Conservation (phyloP, 2,888 invertebrate species). For the Melanotus villosus region DNA sequence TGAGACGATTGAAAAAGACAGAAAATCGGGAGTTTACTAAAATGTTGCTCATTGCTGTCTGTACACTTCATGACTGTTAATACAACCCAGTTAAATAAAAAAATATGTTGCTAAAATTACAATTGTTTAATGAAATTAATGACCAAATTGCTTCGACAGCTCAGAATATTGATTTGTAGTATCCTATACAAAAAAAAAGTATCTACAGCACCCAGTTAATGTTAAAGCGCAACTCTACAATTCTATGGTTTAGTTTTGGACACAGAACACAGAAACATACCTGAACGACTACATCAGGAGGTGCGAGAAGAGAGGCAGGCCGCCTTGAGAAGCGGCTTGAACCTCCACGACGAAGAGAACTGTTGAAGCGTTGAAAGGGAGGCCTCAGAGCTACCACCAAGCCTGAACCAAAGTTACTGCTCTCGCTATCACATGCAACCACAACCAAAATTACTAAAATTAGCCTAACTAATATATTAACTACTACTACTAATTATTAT, state of each 20-base stretch:
- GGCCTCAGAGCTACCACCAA: conserved; percentile 66
- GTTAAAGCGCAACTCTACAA: too few species aligned
- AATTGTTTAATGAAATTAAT: too few species aligned
- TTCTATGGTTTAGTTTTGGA: background rate
- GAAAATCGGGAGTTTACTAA: too few species aligned
- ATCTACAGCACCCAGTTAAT: too few species aligned
- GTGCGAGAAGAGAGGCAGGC: conserved; percentile 60
- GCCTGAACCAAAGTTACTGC: conserved; percentile 62
- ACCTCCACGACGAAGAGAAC: conserved; percentile 63
- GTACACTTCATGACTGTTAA: too few species aligned
- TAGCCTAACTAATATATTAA: background rate
- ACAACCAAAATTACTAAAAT: conserved; percentile 49
- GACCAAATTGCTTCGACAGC: too few species aligned
- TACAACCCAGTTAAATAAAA: background rate
- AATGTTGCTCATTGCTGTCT: background rate
- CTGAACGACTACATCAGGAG: conserved; percentile 57
- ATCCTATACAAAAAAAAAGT: too few species aligned
- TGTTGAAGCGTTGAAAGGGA: conserved; percentile 66
- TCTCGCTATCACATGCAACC: conserved; percentile 66
- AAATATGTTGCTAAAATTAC: too few species aligned
- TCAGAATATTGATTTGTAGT: too few species aligned
- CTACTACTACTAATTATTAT: too few species aligned
- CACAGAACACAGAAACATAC: conserved; percentile 51
- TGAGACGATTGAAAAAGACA: too few species aligned
- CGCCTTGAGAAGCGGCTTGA: conserved; percentile 57